These are phyloP conservation scores for Anolis apletophallus DNA, from an alignment of 2,797 vertebrate species.

Conservation along the genomic window DNA sequence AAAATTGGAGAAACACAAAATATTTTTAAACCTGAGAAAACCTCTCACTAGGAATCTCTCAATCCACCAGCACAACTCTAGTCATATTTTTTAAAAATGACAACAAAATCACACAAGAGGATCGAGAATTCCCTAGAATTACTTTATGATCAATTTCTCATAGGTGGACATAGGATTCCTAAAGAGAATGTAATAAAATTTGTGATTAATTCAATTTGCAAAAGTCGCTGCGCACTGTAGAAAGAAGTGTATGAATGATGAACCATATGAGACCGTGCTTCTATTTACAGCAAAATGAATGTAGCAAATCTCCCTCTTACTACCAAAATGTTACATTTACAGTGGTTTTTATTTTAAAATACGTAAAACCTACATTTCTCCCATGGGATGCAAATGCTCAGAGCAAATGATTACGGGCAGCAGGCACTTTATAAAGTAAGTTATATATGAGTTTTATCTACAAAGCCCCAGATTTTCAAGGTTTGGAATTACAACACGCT, in stretches of 20 bases:
- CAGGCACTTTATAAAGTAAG: neutral
- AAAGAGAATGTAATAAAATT: too few relatives aligned
- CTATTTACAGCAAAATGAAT: neutral
- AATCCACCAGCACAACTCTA: too few relatives aligned
- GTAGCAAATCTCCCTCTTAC: conserved; percentile 5
- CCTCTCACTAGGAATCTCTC: too few relatives aligned
- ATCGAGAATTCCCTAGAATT: too few relatives aligned
- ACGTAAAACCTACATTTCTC: conserved; percentile 30
- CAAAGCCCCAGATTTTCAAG: conserved; percentile 23
- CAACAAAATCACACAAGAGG: too few relatives aligned
- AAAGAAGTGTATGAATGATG: conserved; percentile 29
- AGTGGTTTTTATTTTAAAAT: neutral
- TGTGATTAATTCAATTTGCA: too few relatives aligned
- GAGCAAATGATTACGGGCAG: neutral
- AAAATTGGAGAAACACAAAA: too few relatives aligned
- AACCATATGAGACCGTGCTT: neutral
- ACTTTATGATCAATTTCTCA: too few relatives aligned
- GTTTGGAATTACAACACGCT: neutral
- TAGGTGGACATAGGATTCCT: too few relatives aligned
- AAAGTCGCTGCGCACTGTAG: neutral
- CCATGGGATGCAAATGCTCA: neutral
- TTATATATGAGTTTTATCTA: conserved; percentile 23
- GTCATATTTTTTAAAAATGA: too few relatives aligned
- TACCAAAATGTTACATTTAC: conserved; percentile 15
- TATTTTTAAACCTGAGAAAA: too few relatives aligned